A percentile compares a stretch with the other conserved stretches of the same genome.
Evolutionary conservation across 2,113 vertebrate genomes (phyloP).

Genomic region (Spea multiplicata): DNA sequence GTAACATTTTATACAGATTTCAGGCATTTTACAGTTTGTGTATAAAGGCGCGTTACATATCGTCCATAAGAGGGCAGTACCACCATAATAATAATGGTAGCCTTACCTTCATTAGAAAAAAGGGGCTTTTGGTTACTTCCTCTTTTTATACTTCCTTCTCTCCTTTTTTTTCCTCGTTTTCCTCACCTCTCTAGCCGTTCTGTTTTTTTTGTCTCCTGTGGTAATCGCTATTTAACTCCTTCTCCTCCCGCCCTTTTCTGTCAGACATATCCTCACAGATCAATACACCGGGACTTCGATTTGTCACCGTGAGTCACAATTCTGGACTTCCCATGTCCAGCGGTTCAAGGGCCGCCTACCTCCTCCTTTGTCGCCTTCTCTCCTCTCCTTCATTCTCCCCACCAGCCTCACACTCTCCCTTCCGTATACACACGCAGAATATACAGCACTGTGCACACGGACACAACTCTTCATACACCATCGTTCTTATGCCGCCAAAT

Average conservation of each 20-base stretch:
- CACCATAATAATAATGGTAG: not conserved
- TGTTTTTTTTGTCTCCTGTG: not conserved
- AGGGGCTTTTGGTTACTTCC: not conserved
- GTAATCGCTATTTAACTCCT: not conserved
- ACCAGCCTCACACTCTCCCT: not conserved
- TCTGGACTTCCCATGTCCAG: slow-evolving; percentile 39
- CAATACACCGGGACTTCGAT: slow-evolving; percentile 33
- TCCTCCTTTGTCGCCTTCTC: slow-evolving; percentile 13
- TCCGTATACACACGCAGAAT: slow-evolving; percentile 5
- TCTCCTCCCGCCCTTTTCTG: slow-evolving; percentile 16
- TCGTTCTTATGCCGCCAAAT: slow-evolving; percentile 7
- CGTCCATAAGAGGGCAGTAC: slow-evolving; percentile 30
- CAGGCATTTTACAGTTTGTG: not conserved
- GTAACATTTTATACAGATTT: not conserved
- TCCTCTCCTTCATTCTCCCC: not conserved
- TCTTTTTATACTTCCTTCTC: not conserved
- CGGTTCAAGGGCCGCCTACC: slow-evolving; percentile 37
- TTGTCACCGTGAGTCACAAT: slow-evolving; percentile 47
- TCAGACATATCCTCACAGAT: slow-evolving; percentile 38
- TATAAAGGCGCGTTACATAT: not conserved
- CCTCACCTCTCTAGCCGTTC: not conserved
- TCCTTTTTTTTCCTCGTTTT: slow-evolving; percentile 8
- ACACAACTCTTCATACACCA: slow-evolving; percentile 2
- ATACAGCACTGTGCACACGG: slow-evolving; percentile 13
- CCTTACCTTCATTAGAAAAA: not conserved